A percentile compares a stretch with the other conserved stretches of the same genome.
phyloP scores from a whole-genome alignment of 2,888 invertebrate genomes.

The Euclidia mi region DNA sequence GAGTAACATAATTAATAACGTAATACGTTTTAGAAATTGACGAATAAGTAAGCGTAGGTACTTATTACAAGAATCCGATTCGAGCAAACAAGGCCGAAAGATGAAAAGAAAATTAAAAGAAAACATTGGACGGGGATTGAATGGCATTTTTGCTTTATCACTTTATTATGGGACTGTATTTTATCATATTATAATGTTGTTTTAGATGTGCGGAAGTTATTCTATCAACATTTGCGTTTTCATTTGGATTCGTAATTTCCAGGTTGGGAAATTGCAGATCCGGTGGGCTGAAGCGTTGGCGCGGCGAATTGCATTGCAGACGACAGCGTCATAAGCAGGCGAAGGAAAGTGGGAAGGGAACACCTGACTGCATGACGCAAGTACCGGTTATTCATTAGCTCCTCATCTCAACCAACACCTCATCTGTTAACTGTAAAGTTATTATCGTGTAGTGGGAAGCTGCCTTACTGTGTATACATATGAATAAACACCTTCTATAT shows the following conservation, averaged over 20 bases:
- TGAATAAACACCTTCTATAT: too few relatives aligned
- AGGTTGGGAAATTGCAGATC: slow-evolving; percentile 77
- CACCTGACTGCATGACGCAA: slow-evolving; percentile 36
- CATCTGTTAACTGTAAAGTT: slow-evolving; percentile 26
- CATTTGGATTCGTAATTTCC: slow-evolving; percentile 81
- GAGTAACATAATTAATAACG: too few relatives aligned
- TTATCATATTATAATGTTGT: slow-evolving; percentile 40
- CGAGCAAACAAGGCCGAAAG: slow-evolving; percentile 7
- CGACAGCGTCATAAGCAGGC: slow-evolving; percentile 32
- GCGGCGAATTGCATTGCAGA: slow-evolving; percentile 30
- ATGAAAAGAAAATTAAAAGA: slow-evolving; percentile 22
- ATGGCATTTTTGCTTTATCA: slow-evolving; percentile 14
- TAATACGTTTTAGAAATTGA: background rate
- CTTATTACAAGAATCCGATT: slow-evolving; percentile 8
- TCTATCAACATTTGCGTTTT: slow-evolving; percentile 70
- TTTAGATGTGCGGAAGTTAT: slow-evolving; percentile 61
- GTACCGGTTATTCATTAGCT: slow-evolving; percentile 45
- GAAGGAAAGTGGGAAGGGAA: slow-evolving; percentile 7
- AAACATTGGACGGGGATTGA: slow-evolving; percentile 20
- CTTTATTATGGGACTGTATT: slow-evolving; percentile 29
- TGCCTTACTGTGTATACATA: too few relatives aligned
- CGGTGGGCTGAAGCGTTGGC: slow-evolving; percentile 49
- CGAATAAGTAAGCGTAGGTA: slow-evolving; percentile 2
- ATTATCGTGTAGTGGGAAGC: slow-evolving; percentile 19
- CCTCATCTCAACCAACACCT: too few relatives aligned